Percentiles rank a stretch among this genome's conserved stretches.
Evolutionary conservation across 2,113 vertebrate genomes (phyloP).

Genomic region (Labrus mixtus): DNA sequence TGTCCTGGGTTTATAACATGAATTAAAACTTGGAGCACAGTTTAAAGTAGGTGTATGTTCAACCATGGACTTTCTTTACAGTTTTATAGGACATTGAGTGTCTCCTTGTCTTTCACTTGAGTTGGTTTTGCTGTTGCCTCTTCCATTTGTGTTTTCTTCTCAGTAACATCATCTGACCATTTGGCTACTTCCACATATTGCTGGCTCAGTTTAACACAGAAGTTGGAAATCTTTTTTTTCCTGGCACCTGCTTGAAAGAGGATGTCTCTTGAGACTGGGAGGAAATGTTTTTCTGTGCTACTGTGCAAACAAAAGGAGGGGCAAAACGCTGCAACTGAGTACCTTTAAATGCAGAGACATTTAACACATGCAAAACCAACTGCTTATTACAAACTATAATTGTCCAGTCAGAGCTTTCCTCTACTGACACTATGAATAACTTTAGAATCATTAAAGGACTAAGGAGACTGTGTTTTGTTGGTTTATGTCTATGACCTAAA

Average conservation of each 20-base stretch:
- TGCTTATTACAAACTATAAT: neutral
- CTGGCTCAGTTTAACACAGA: slow-evolving; percentile 18
- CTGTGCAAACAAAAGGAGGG: slow-evolving; percentile 28
- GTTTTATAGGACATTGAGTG: neutral
- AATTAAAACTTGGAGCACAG: neutral
- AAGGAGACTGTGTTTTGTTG: neutral
- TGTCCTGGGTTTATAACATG: neutral
- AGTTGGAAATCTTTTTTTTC: slow-evolving; percentile 20
- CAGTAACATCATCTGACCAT: slow-evolving; percentile 33
- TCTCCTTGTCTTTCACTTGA: neutral
- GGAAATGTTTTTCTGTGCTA: slow-evolving; percentile 30
- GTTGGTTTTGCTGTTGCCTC: neutral
- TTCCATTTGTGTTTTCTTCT: slow-evolving; percentile 37
- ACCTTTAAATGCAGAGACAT: slow-evolving; percentile 9
- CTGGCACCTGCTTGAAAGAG: slow-evolving; percentile 15
- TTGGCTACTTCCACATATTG: slow-evolving; percentile 37
- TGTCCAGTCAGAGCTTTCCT: neutral
- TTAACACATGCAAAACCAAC: neutral
- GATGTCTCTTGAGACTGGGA: slow-evolving; percentile 25
- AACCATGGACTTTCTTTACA: neutral
- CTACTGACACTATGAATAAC: neutral
- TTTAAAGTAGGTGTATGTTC: neutral
- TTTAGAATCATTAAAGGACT: neutral
- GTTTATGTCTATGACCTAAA: no score
- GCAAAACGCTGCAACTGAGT: slow-evolving; percentile 14